These are phyloP conservation scores for Drosophila paranaensis DNA, from an alignment of 2,888 invertebrate genomes.

Conservation along the genomic window DNA sequence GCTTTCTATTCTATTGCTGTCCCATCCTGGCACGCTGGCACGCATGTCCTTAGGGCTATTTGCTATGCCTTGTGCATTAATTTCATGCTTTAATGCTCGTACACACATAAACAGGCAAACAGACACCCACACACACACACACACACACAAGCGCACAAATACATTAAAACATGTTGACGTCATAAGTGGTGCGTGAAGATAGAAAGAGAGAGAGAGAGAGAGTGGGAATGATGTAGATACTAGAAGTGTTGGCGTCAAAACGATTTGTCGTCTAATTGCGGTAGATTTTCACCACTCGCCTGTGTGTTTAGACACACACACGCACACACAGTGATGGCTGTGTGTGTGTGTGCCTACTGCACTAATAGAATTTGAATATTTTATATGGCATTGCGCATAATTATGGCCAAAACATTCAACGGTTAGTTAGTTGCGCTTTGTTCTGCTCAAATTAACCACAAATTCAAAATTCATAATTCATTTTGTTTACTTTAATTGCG, in stretches of 20 bases:
- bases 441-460: constrained; percentile 15
- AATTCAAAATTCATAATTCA: constrained; percentile 33
- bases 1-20: constrained; percentile 4
- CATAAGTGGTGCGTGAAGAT: constrained; percentile 18
- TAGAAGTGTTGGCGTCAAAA: constrained; percentile 47
- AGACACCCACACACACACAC: constrained; percentile 18
- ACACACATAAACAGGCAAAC: constrained; percentile 32
- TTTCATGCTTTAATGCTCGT: constrained; percentile 68
- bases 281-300: constrained; percentile 53
- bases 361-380: constrained; percentile 61
- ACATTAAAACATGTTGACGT: constrained; percentile 21
- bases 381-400: constrained; percentile 46
- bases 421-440: constrained; percentile 27
- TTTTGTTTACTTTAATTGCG: constrained; percentile 14
- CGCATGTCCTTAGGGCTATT: constrained; percentile 60
- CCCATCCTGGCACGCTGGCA: constrained; percentile 27
- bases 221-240: constrained; percentile 11
- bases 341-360: constrained; percentile 1
- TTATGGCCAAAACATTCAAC: constrained; percentile 35
- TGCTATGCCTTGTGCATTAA: constrained; percentile 62
- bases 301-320: constrained; percentile 5
- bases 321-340: constrained; percentile 1
- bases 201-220: constrained; percentile 15
- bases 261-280: constrained; percentile 65
- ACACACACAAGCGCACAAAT: constrained; percentile 14